phyloP scores from a whole-genome alignment of 2,113 vertebrate genomes.

The Suncus etruscus region DNA sequence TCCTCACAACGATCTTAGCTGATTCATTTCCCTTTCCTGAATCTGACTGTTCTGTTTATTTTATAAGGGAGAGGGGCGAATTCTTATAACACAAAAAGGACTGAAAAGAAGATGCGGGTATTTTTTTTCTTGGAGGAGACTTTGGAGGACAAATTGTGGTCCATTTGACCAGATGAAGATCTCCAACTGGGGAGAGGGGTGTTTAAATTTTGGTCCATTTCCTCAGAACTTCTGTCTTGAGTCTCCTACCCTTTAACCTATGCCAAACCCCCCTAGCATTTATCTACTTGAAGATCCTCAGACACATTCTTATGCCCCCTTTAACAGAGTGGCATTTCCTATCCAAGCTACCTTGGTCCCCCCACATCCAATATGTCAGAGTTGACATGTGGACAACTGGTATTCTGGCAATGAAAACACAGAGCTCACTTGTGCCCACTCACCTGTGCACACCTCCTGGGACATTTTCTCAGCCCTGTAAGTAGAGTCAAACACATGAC shows the following conservation, averaged over 20 bases:
- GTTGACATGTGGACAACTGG: background rate
- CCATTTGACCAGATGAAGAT: no score
- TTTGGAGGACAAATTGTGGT: background rate
- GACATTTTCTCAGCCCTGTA: slow-evolving; percentile 74
- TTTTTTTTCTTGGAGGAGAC: background rate
- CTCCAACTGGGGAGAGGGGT: no score
- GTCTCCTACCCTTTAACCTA: no score
- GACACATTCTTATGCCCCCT: background rate
- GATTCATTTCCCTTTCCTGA: slow-evolving; percentile 17
- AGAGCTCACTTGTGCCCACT: slow-evolving; percentile 82
- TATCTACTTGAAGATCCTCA: background rate
- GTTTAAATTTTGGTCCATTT: no score
- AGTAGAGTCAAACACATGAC: slow-evolving; percentile 63
- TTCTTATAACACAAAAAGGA: background rate
- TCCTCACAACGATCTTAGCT: slow-evolving; percentile 4
- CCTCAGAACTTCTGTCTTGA: no score
- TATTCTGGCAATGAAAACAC: background rate
- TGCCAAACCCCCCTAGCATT: no score
- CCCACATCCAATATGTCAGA: background rate
- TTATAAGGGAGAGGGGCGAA: background rate
- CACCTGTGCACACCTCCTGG: slow-evolving; percentile 62
- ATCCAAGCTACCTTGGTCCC: background rate
- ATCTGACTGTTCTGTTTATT: background rate
- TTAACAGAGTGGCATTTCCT: background rate
- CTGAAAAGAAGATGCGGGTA: background rate